phyloP scores from a whole-genome alignment of 2,797 vertebrate genomes.

The Pteropus rufus region DNA sequence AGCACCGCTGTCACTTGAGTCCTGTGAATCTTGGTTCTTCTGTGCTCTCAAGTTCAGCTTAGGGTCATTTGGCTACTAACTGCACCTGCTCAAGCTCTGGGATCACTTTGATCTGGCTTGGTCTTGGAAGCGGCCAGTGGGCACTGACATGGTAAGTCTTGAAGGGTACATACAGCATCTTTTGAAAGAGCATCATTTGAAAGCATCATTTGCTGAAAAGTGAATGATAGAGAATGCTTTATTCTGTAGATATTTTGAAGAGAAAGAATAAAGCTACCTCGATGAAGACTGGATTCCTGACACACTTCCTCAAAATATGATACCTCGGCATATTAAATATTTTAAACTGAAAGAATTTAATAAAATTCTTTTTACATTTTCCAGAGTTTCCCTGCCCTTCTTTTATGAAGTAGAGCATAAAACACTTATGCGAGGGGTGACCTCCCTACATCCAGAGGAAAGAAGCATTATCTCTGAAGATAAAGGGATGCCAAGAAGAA shows the following conservation, averaged over 20 bases:
- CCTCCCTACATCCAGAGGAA: neutral
- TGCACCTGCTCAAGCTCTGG: neutral
- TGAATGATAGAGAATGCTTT: neutral
- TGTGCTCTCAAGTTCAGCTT: neutral
- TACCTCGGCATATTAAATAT: neutral
- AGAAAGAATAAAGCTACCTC: neutral
- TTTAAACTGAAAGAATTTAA: neutral
- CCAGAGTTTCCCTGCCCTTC: too few species aligned
- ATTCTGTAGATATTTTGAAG: neutral
- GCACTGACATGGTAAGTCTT: too few species aligned
- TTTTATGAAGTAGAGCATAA: neutral
- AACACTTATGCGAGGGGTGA: neutral
- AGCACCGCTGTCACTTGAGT: neutral
- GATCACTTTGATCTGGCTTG: neutral
- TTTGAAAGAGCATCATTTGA: too few species aligned
- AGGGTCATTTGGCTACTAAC: neutral
- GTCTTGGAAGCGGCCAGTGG: neutral
- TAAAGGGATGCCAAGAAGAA: neutral
- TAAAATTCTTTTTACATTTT: neutral
- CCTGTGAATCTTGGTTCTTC: neutral
- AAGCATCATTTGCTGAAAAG: neutral
- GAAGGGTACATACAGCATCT: too few species aligned
- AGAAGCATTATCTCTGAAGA: neutral
- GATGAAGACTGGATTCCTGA: neutral
- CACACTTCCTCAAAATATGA: neutral